Evolutionary conservation across 2,797 vertebrate genomes (phyloP), one percentile per base, ranked within the genome.

Genomic region (Parauchenoglanis ngamensis): DNA sequence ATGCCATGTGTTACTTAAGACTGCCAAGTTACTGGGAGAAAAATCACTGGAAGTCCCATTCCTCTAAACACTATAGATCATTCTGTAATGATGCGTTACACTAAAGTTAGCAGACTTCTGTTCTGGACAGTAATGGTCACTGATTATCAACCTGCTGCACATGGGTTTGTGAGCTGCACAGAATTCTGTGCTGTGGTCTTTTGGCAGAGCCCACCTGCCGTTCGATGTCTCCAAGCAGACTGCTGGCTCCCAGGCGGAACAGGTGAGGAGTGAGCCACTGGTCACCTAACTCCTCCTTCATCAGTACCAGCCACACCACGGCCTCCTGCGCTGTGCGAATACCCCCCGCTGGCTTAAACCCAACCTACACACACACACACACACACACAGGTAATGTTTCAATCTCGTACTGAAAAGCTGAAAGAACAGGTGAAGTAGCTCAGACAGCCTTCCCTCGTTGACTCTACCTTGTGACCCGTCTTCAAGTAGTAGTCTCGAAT

Each of bases 281-380:
- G 0, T 94, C 90, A 0, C 98, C 98, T 17, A 99, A 94, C 82
- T 99, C 98, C 75, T 98, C 97, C 93, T 98, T 98, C 75, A 99
- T 95, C 79, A 99, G 95, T 17, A 91, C 94, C 3, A 99, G 95
- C 98, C 98, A 99, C 2, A 96, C 94, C 68, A 99, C 91, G 2
- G 97, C 95, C 80, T 99, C 97, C 88, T 97, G 95, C 0, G 98
- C 97, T 0, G 94, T 98, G 15, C 98, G 96, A 92, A 99, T 99
- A 63, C 98, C 98, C 25, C 98, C 98, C 0, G 98, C 98, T 0
- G 98, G 98, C 80, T 99, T 99, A 91, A 99, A 99, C 83, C 98
- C 98, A 88, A 99, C 95, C 98, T 99, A 84, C 6, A 31, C 6
- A 40, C 40, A 40, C n/a, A 81, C 46, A 85, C 52, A 78, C 19